A percentile compares a stretch with the other conserved stretches of the same genome.
phyloP scores from a whole-genome alignment of 2,888 invertebrate genomes.

The Ceraclea dissimilis region DNA sequence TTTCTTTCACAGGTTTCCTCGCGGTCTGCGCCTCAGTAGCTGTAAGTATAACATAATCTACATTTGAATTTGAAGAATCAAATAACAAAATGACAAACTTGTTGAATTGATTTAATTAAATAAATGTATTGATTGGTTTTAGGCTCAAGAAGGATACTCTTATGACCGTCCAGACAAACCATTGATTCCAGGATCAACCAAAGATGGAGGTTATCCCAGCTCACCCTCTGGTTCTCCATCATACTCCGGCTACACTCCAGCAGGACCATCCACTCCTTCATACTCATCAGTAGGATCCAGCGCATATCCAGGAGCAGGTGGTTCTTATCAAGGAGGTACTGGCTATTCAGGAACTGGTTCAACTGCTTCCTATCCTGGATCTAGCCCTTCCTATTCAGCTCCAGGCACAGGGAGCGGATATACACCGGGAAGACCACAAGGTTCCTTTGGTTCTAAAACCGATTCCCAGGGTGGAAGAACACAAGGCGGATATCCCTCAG shows the following conservation, averaged over 20 bases:
- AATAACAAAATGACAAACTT: not conserved
- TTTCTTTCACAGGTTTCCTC: slow-evolving; percentile 24
- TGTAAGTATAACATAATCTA: slow-evolving; percentile 22
- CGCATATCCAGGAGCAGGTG: slow-evolving; percentile 31
- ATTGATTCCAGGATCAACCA: slow-evolving; percentile 38
- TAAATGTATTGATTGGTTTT: slow-evolving; percentile 20
- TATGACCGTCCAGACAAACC: slow-evolving; percentile 64
- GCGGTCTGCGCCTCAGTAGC: slow-evolving; percentile 21
- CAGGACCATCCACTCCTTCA: slow-evolving; percentile 19
- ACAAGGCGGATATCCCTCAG: slow-evolving; percentile 26
- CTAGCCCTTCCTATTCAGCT: slow-evolving; percentile 30
- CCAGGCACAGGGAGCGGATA: slow-evolving; percentile 24
- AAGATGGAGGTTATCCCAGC: slow-evolving; percentile 31
- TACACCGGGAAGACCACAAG: slow-evolving; percentile 26
- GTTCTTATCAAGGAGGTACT: slow-evolving; percentile 29
- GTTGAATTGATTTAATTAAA: not conserved
- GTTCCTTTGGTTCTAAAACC: slow-evolving; percentile 25
- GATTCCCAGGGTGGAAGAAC: slow-evolving; percentile 23
- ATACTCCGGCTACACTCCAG: slow-evolving; percentile 20
- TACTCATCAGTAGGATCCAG: slow-evolving; percentile 26
- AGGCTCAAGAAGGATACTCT: slow-evolving; percentile 68
- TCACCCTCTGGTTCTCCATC: slow-evolving; percentile 24
- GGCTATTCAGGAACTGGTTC: slow-evolving; percentile 27
- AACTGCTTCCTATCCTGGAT: slow-evolving; percentile 26
- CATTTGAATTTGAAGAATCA: not conserved